Evolutionary conservation across 1,140 invertebrate species (phyloP).

Genomic region (Musca domestica): DNA sequence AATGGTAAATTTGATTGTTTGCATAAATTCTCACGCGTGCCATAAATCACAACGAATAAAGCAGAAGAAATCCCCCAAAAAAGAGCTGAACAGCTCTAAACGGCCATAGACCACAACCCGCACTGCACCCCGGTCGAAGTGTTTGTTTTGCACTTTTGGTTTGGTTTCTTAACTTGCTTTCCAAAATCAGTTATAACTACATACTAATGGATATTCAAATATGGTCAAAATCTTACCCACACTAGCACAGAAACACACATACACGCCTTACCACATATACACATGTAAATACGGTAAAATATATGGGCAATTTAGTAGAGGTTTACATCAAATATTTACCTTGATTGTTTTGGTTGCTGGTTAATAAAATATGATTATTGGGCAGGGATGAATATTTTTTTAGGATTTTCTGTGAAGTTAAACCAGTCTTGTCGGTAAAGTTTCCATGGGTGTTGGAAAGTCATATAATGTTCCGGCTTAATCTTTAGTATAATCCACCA

Average conservation of each 20-base stretch:
- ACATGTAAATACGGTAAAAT: too few relatives aligned
- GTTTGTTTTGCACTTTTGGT: slow-evolving; percentile 2
- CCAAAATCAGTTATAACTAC: slow-evolving; percentile 12
- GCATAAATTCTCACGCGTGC: slow-evolving; percentile 20
- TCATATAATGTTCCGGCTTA: too few relatives aligned
- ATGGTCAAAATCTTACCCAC: slow-evolving; percentile 10
- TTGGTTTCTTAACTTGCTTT: slow-evolving; percentile 2
- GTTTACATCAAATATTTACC: too few relatives aligned
- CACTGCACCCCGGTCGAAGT: background rate
- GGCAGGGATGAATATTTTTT: too few relatives aligned
- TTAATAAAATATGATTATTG: too few relatives aligned
- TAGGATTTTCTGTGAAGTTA: too few relatives aligned
- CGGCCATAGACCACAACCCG: background rate
- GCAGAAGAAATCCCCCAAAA: background rate
- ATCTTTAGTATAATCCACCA: too few relatives aligned
- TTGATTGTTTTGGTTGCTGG: too few relatives aligned
- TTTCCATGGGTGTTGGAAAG: too few relatives aligned
- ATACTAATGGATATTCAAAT: slow-evolving; percentile 21
- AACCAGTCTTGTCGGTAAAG: too few relatives aligned
- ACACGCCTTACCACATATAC: background rate
- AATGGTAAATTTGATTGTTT: slow-evolving; percentile 17
- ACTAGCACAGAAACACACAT: background rate
- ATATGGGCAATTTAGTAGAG: too few relatives aligned
- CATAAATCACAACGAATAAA: slow-evolving; percentile 14
- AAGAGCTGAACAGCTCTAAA: too few relatives aligned